Evolutionary conservation across 2,797 vertebrate genomes (phyloP), one percentile per base, ranked within the genome.

Genomic region (Chaenodraco wilsoni): DNA sequence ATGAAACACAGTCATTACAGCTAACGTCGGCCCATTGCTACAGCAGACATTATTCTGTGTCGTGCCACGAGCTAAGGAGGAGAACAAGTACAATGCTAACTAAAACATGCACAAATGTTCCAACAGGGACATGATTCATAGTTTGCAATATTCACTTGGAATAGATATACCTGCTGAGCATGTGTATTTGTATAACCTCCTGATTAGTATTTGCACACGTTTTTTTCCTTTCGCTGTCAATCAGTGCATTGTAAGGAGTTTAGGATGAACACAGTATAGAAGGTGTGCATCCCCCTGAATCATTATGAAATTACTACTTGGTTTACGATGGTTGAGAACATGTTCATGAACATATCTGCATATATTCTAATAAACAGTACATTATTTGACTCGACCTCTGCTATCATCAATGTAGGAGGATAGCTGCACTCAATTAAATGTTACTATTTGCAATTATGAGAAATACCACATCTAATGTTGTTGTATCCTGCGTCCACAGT

Each of bases 1-100:
- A 79, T 83, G 77, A 78, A 70, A 82, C 69, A 77, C 65, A 69
- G n/a, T 59, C 59, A 87, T 80, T 84, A 81, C 69, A 72, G 56
- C 63, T 71, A 65, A 73, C 51, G 31, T 23, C 44, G 60, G 70
- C 55, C 63, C 21, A 52, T 57, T 76, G 55, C 51, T 73, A 50
- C 17, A 69, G 69, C 55, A 52, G 46, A 65, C 41, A 64, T 61
- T 52, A 37, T 33, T 50, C 27, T n/a, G 52, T 40, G 72, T 65
- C 37, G 73, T 68, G 43, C 70, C n/a, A 63, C 40, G 44, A 66
- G 69, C 23, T n/a, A 65, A 2, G 52, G 57, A 14, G 13, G 45
- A 59, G 9, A 33, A 69, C 51, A 45, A 15, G 60, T 37, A 8
- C 33, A 37, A 37, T 37, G 33, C 7, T 7, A 2, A 37, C 2